These are phyloP conservation scores for Oreochromis spilurus DNA, from an alignment of 2,113 vertebrate species.

Conservation along the genomic window DNA sequence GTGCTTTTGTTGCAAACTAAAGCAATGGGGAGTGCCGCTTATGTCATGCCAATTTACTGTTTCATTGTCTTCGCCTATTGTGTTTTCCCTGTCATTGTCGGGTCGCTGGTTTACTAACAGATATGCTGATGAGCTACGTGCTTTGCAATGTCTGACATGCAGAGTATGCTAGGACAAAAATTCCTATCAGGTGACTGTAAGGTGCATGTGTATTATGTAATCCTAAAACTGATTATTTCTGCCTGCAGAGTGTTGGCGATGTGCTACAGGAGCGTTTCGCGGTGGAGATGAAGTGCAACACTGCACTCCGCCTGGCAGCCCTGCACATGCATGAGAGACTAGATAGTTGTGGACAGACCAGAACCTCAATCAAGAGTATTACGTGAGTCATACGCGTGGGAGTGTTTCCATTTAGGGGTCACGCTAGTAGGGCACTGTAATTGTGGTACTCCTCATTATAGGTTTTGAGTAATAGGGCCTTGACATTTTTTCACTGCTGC, in stretches of 20 bases:
- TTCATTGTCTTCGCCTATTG: neutral
- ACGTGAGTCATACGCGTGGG: constrained; percentile 79
- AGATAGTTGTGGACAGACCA: constrained; percentile 84
- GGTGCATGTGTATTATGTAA: neutral
- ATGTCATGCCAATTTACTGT: constrained; percentile 22
- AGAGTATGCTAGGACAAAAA: neutral
- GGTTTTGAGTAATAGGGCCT: neutral
- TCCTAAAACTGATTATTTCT: neutral
- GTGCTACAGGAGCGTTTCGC: constrained; percentile 95
- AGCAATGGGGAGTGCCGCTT: neutral
- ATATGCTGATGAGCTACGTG: neutral
- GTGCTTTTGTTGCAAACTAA: neutral
- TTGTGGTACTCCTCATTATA: neutral
- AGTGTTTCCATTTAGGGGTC: neutral
- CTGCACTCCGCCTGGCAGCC: constrained; percentile 87
- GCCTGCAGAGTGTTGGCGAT: constrained; percentile 87
- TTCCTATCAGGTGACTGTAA: neutral
- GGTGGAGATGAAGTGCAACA: constrained; percentile 94
- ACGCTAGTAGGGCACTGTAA: neutral
- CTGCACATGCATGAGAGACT: constrained; percentile 95
- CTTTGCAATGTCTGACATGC: neutral
- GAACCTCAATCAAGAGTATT: constrained; percentile 91
- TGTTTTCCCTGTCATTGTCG: neutral
- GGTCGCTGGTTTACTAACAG: constrained; percentile 3
- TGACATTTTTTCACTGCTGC: neutral